Conservation (phyloP, 2,888 invertebrate genomes). For the Apotomis betuletana region DNA sequence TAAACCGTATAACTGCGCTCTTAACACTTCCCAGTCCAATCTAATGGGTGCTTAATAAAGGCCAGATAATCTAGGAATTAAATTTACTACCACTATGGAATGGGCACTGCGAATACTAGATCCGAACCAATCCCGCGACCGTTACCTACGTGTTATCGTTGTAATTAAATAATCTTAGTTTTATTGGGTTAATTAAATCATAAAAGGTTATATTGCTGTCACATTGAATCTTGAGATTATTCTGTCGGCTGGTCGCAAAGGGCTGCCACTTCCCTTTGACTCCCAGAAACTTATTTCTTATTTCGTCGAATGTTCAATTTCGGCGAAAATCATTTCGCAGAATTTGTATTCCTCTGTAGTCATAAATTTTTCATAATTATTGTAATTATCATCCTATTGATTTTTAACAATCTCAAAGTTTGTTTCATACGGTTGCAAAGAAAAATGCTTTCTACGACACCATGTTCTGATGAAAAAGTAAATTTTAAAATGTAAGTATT, state of each 20-base stretch:
- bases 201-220: slow-evolving; percentile 14
- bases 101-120: slow-evolving; percentile 30
- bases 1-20: slow-evolving; percentile 37
- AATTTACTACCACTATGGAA: slow-evolving; percentile 40
- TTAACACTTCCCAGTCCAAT: slow-evolving; percentile 44
- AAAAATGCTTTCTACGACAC: no score
- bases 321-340: no score
- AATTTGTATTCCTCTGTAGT: no score
- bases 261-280: not conserved
- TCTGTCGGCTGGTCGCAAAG: not conserved
- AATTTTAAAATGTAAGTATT: no score
- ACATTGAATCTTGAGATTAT: slow-evolving; percentile 1
- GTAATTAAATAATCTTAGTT: slow-evolving; percentile 6
- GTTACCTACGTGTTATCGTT: slow-evolving; percentile 22
- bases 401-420: no score
- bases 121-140: slow-evolving; percentile 23
- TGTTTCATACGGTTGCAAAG: no score
- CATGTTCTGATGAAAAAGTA: no score
- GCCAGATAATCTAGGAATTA: slow-evolving; percentile 43
- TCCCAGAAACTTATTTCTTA: no score
- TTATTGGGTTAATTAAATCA: slow-evolving; percentile 30
- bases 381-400: no score
- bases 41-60: slow-evolving; percentile 44
- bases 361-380: no score
- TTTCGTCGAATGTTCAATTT: no score